Percentiles rank a stretch among this genome's conserved stretches.
phyloP scores from a whole-genome alignment of 2,113 vertebrate species.

The Pelmatolapia mariae region DNA sequence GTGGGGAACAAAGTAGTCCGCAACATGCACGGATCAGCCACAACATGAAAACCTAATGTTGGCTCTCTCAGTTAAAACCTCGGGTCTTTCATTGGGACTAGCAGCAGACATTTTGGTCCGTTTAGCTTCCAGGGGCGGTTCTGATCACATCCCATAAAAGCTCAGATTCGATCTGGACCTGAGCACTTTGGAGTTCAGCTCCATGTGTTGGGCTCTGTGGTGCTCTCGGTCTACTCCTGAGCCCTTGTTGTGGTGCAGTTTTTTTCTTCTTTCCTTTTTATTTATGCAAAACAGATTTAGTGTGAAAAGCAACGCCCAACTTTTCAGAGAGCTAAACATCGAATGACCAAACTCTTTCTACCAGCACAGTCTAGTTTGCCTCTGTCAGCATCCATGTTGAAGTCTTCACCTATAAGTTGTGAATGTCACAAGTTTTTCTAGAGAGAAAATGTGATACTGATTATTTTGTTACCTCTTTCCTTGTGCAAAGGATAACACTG shows the following conservation, averaged over 20 bases:
- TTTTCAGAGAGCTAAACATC: background rate
- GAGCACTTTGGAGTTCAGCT: background rate
- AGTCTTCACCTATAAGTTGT: background rate
- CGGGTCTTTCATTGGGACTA: background rate
- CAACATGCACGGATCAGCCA: background rate
- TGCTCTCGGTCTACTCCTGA: fast-evolving
- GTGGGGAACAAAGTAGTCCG: background rate
- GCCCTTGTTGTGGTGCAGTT: background rate
- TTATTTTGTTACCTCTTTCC: background rate
- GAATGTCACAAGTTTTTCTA: constrained; percentile 8
- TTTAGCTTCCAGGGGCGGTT: background rate
- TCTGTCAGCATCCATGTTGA: background rate
- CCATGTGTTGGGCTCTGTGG: background rate
- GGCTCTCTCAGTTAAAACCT: background rate
- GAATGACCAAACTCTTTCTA: background rate
- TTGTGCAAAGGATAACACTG: background rate
- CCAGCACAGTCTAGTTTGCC: background rate
- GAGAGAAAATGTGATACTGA: background rate
- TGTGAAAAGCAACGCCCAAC: background rate
- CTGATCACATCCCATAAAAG: background rate
- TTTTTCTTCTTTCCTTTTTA: background rate
- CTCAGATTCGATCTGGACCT: background rate
- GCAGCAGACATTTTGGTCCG: fast-evolving
- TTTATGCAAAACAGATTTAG: background rate
- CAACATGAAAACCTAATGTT: background rate